Conservation (phyloP, 2,113 vertebrate species). For the Micromys minutus region DNA sequence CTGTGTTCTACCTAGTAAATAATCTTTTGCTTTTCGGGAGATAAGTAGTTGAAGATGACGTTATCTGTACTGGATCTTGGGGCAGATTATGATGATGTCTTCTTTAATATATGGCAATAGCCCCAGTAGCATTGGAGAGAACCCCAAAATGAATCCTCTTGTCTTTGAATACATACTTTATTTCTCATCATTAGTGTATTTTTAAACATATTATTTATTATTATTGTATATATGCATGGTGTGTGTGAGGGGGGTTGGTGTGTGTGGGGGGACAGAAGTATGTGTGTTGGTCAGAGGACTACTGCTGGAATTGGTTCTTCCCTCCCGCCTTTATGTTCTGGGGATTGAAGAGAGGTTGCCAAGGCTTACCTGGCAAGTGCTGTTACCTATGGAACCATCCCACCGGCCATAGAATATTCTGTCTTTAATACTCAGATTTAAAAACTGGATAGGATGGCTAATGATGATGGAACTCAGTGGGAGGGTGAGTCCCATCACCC, state of each 20-base stretch:
- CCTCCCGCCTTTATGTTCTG: not conserved
- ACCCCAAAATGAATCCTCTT: not conserved
- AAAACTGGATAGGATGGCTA: not conserved
- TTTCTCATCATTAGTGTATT: not conserved
- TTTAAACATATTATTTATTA: not conserved
- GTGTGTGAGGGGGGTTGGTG: not conserved
- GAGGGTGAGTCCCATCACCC: not conserved
- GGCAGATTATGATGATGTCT: slow-evolving; percentile 41
- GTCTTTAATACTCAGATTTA: not conserved
- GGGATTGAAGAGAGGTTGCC: not conserved
- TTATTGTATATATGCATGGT: not conserved
- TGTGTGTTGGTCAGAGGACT: not conserved
- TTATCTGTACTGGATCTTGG: not conserved
- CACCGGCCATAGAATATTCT: not conserved
- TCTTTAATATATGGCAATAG: not conserved
- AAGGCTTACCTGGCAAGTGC: not conserved
- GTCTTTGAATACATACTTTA: slow-evolving; percentile 7
- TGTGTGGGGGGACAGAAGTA: not conserved
- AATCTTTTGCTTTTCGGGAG: slow-evolving; percentile 24
- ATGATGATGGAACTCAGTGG: not conserved
- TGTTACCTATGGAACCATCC: not conserved
- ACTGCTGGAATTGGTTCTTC: not conserved
- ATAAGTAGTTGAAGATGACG: slow-evolving; percentile 38
- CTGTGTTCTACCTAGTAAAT: slow-evolving; percentile 9
- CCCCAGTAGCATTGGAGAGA: not conserved